A percentile compares a stretch with the other conserved stretches of the same genome.
Evolutionary conservation across 2,797 vertebrate species (phyloP).

Genomic region (Spinibarbus caldwelli): DNA sequence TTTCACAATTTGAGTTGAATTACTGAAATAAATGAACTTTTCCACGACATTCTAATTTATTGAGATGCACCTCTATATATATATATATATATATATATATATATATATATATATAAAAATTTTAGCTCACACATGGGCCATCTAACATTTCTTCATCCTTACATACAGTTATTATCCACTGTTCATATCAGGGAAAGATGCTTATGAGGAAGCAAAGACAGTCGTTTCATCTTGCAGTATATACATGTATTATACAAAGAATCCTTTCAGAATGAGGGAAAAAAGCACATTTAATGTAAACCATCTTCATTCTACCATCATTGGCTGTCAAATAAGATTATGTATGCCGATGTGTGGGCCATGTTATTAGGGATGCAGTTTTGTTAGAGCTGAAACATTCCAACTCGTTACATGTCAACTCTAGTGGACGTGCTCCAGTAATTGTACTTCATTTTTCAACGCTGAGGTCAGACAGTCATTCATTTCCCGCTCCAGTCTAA

Average conservation of each 20-base stretch:
- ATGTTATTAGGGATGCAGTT: background rate
- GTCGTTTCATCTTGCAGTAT: background rate
- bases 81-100: too few species aligned
- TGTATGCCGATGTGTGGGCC: background rate
- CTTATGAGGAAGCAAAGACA: background rate
- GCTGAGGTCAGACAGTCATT: slow-evolving; percentile 51
- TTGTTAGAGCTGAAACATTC: background rate
- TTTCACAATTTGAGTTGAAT: too few species aligned
- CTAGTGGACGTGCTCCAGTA: slow-evolving; percentile 12
- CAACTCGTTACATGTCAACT: slow-evolving; percentile 20
- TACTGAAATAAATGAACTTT: too few species aligned
- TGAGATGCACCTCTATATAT: too few species aligned
- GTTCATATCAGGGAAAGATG: background rate
- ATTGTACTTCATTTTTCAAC: slow-evolving; percentile 42
- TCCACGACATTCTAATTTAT: too few species aligned
- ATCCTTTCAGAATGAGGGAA: background rate
- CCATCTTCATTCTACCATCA: slow-evolving; percentile 2
- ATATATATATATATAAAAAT: too few species aligned
- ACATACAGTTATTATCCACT: background rate
- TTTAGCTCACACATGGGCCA: background rate
- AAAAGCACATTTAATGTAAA: background rate
- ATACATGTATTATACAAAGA: background rate
- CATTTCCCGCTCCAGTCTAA: slow-evolving; percentile 36
- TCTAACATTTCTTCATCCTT: background rate
- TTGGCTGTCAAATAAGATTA: slow-evolving; percentile 18